phyloP scores from a whole-genome alignment of 2,113 vertebrate genomes.

The Phalacrocorax carbo region DNA sequence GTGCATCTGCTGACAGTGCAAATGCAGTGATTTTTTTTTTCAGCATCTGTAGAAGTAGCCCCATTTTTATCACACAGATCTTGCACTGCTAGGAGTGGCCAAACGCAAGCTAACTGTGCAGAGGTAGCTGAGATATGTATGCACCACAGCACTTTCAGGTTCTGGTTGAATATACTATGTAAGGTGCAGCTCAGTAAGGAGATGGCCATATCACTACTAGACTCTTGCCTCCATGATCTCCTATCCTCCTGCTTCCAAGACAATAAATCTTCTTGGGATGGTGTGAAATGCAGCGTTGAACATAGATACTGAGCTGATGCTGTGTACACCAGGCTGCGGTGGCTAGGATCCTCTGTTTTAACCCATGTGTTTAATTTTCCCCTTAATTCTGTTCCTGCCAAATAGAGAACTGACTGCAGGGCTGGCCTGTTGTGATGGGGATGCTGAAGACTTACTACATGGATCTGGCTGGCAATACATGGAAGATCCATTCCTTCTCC shows the following conservation, averaged over 20 bases:
- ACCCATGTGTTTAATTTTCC: neutral
- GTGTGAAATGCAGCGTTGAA: fast-evolving
- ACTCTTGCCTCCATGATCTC: neutral
- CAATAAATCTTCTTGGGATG: neutral
- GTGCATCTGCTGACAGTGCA: neutral
- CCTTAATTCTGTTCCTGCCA: neutral
- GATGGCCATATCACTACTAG: neutral
- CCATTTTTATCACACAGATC: neutral
- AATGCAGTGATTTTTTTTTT: neutral
- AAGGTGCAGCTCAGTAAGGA: neutral
- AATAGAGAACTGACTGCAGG: neutral
- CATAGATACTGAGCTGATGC: neutral
- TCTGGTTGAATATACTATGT: neutral
- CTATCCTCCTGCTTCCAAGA: neutral
- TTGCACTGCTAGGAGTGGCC: neutral
- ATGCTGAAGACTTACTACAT: neutral
- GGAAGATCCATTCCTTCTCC: neutral
- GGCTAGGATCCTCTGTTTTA: neutral
- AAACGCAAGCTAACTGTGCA: neutral
- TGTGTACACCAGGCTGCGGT: no score
- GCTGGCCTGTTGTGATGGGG: neutral
- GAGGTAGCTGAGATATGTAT: fast-evolving
- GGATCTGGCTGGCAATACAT: neutral
- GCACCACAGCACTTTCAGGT: neutral
- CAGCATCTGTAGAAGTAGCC: neutral